phyloP scores from a whole-genome alignment of 2,888 invertebrate genomes.

The Sinodicranocentrus sp. region DNA sequence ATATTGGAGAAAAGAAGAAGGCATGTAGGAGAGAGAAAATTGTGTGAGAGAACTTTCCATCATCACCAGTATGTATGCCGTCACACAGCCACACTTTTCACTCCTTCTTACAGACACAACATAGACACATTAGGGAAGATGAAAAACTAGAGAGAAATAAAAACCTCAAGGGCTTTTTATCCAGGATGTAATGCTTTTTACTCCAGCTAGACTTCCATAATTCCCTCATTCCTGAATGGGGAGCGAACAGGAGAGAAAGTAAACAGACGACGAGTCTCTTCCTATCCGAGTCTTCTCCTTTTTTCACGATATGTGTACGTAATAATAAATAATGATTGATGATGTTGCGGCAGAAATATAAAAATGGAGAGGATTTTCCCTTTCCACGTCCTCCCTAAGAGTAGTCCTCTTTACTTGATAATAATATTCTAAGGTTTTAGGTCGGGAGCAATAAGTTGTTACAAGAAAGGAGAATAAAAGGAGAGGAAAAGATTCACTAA shows the following conservation, averaged over 20 bases:
- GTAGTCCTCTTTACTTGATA: too few relatives aligned
- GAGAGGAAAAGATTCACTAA: too few relatives aligned
- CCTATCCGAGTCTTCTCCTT: not conserved
- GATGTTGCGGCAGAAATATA: slow-evolving; percentile 54
- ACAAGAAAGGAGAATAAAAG: too few relatives aligned
- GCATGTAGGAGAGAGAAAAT: not conserved
- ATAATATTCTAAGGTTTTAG: too few relatives aligned
- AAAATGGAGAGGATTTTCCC: not conserved
- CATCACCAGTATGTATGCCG: slow-evolving; percentile 4
- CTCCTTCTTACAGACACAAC: slow-evolving; percentile 31
- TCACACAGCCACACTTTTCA: not conserved
- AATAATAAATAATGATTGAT: slow-evolving; percentile 59
- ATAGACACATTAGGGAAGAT: slow-evolving; percentile 12
- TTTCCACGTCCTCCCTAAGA: too few relatives aligned
- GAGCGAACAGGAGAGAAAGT: not conserved
- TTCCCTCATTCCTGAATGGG: slow-evolving; percentile 11
- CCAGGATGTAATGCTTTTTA: slow-evolving; percentile 6
- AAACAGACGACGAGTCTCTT: slow-evolving; percentile 3
- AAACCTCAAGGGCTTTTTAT: slow-evolving; percentile 43
- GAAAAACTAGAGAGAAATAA: not conserved
- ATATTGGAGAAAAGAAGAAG: too few relatives aligned
- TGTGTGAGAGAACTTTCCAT: not conserved
- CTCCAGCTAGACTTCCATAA: slow-evolving; percentile 10
- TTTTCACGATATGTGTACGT: not conserved
- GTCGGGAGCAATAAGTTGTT: too few relatives aligned